Evolutionary conservation across 2,797 vertebrate species (phyloP), one percentile per base, ranked within the genome.

Genomic region (Alcedo quadribrachys): DNA sequence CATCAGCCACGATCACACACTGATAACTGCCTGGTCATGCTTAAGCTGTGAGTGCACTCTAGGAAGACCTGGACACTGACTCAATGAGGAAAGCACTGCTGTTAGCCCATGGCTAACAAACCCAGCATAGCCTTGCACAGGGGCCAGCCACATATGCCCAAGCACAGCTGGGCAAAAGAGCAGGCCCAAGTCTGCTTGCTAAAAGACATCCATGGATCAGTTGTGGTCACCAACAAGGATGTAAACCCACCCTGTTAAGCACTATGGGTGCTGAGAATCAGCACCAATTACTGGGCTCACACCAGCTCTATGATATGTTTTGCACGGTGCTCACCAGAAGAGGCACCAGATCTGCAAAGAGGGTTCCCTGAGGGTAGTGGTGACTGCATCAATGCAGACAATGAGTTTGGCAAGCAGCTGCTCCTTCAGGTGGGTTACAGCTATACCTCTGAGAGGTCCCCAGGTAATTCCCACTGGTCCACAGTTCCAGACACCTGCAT

Each of bases 171-270:
- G 11, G n/a, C 1, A 2, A 40, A 81, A 68, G 24, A 58, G 46
- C 22, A 81, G 63, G 58, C 20, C 33, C 50, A 65, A 35, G 28
- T 30, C n/a, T n/a, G 16, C 11, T 18, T 45, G 69, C 40, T 42
- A 66, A 18, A 79, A 73, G n/a, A 81, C 43, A 89, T 40, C 5
- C 19, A 61, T 5, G 8, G 32, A 30, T 51, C 61, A 86, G 51
- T 15, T 1, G 2, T 33, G 32, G 33, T 9, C 17, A 0, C n/a
- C 0, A 1, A 48, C 1, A 1, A 81, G 51, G 53, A 60, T 3
- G 9, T 30, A 74, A 85, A 68, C 13, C 30, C 42, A 55, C 15
- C 5, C 46, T 19, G 8, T 37, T 58, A 37, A 5, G 42, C 1
- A 3, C 43, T 16, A 35, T 3, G 9, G 6, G 25, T 14, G 43